A percentile compares a stretch with the other conserved stretches of the same genome.
These are phyloP conservation scores for Heliconius hermathena DNA, from an alignment of 1,140 invertebrate genomes.

Conservation along the genomic window DNA sequence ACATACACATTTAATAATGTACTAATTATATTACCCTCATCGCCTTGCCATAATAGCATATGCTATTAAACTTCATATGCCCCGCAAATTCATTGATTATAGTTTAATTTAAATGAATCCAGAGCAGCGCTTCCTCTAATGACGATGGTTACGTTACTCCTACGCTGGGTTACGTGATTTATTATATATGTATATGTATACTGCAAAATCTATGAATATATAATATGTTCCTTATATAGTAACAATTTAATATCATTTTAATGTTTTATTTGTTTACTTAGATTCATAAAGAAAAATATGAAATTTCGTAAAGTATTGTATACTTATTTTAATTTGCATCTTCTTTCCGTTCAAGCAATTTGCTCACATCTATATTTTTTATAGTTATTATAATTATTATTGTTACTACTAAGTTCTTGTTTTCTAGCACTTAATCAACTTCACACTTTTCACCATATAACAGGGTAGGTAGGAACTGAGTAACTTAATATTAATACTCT, in stretches of 20 bases:
- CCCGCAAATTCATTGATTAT: not conserved
- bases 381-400: not conserved
- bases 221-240: too few species aligned
- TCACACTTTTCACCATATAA: too few species aligned
- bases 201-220: too few species aligned
- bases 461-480: too few species aligned
- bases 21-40: not conserved
- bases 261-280: too few species aligned
- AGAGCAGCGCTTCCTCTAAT: slow-evolving; percentile 5
- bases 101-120: not conserved
- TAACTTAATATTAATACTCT: too few species aligned
- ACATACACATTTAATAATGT: too few species aligned
- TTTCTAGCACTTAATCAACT: not conserved
- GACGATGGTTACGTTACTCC: too few species aligned
- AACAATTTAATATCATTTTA: too few species aligned
- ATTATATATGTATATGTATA: too few species aligned
- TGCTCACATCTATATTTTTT: not conserved
- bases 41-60: not conserved
- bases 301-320: not conserved
- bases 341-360: not conserved
- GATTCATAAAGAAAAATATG: too few species aligned
- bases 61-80: not conserved
- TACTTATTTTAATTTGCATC: not conserved
- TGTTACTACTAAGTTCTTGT: not conserved
- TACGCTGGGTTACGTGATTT: too few species aligned